These are phyloP conservation scores for Myotis yumanensis DNA, from an alignment of 2,113 vertebrate species.

Conservation along the genomic window DNA sequence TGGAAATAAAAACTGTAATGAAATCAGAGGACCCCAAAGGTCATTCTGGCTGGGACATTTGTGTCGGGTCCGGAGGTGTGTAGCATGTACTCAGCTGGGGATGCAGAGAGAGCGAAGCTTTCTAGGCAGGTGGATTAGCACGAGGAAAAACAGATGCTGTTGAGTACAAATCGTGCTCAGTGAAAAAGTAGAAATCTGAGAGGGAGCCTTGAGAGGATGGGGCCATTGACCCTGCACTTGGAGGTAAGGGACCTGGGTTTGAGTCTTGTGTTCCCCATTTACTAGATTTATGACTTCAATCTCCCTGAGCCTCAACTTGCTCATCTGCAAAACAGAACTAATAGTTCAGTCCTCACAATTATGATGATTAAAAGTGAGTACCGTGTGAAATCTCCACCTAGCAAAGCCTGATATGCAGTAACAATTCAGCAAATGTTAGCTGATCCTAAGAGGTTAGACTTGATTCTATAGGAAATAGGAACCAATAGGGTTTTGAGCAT, in stretches of 20 bases:
- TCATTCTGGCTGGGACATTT: neutral
- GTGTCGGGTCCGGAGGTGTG: neutral
- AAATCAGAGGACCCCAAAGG: neutral
- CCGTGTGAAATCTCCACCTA: neutral
- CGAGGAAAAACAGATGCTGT: slow-evolving; percentile 60
- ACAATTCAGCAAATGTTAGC: slow-evolving; percentile 20
- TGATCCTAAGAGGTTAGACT: neutral
- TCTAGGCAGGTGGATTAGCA: slow-evolving; percentile 24
- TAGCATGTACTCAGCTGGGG: neutral
- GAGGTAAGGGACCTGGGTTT: slow-evolving; percentile 7
- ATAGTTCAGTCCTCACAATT: neutral
- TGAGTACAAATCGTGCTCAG: slow-evolving; percentile 48
- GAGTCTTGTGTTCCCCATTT: slow-evolving; percentile 4
- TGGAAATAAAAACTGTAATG: neutral
- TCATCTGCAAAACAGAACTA: neutral
- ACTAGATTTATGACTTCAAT: slow-evolving; percentile 44
- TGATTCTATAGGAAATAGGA: neutral
- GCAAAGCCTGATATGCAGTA: neutral
- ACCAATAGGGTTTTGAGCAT: neutral
- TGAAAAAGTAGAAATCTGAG: slow-evolving; percentile 11
- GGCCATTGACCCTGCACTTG: neutral
- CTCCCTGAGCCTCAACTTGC: slow-evolving; percentile 3
- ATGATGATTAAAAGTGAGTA: neutral
- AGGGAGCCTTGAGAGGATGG: neutral
- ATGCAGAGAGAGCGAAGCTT: neutral